These are phyloP conservation scores for Okapia johnstoni DNA, from an alignment of 2,113 vertebrate species.

Conservation along the genomic window DNA sequence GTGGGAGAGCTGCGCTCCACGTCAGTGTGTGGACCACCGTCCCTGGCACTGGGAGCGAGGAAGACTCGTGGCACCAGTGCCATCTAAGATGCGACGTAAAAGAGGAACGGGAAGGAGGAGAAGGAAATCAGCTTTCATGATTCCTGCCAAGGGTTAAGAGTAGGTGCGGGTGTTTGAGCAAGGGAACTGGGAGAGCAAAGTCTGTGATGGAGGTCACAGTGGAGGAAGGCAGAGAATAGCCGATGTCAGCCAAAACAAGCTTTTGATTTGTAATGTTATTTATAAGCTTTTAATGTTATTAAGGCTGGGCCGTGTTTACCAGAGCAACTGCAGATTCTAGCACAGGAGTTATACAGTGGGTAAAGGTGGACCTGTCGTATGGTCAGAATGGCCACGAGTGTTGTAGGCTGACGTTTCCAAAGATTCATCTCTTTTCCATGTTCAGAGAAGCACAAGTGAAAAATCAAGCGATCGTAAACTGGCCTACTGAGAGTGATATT, in stretches of 20 bases:
- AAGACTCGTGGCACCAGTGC: not conserved
- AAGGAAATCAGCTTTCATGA: not conserved
- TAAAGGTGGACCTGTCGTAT: not conserved
- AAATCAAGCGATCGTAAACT: not conserved
- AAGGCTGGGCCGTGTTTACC: not conserved
- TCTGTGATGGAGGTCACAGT: not conserved
- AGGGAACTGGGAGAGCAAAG: not conserved
- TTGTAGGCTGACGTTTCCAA: not conserved
- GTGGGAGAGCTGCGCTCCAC: not conserved
- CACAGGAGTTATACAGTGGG: not conserved
- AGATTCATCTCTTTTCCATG: not conserved
- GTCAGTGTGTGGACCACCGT: too few relatives aligned
- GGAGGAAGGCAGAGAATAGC: not conserved
- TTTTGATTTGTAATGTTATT: not conserved
- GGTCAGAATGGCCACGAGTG: not conserved
- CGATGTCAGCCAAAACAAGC: not conserved
- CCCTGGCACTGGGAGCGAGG: not conserved
- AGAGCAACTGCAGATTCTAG: not conserved
- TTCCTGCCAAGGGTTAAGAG: not conserved
- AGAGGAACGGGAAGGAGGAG: not conserved
- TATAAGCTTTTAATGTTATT: not conserved
- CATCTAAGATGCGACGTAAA: not conserved
- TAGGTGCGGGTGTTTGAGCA: not conserved
- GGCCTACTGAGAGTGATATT: not conserved
- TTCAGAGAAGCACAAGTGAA: not conserved